Percentiles rank a stretch among this genome's conserved stretches.
Evolutionary conservation across 2,888 invertebrate species (phyloP).

Genomic region (Campopleginae sp.): DNA sequence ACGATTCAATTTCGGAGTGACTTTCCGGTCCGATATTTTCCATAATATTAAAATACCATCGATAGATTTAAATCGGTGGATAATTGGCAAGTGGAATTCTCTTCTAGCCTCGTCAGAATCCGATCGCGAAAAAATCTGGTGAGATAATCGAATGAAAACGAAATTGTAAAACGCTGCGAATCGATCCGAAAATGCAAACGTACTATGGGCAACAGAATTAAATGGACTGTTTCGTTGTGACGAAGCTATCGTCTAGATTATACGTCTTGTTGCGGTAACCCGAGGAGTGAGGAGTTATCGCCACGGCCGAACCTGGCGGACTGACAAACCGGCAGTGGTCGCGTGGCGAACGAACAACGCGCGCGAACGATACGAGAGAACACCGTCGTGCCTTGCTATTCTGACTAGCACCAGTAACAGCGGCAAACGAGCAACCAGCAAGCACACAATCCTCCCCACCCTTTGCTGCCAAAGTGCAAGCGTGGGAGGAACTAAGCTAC

Average conservation of each 20-base stretch:
- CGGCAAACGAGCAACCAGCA: conserved; percentile 64
- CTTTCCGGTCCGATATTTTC: background rate
- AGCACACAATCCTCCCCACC: conserved; percentile 73
- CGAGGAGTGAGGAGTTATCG: conserved; percentile 68
- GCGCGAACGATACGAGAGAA: conserved; percentile 69
- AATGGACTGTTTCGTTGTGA: conserved; percentile 37
- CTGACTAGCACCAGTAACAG: conserved; percentile 59
- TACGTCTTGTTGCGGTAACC: conserved; percentile 45
- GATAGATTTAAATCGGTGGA: background rate
- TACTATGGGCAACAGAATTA: conserved; percentile 23
- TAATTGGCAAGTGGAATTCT: conserved; percentile 10
- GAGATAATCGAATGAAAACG: background rate
- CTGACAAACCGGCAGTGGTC: conserved; percentile 77
- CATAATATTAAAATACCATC: background rate
- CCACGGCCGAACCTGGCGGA: conserved; percentile 75
- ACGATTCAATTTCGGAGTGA: background rate
- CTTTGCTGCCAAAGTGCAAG: conserved; percentile 75
- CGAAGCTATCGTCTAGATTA: conserved; percentile 37
- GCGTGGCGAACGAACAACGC: conserved; percentile 77
- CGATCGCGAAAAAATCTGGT: background rate
- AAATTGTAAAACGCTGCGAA: background rate
- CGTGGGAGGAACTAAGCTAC: conserved; percentile 80
- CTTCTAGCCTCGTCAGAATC: background rate
- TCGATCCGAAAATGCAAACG: conserved; percentile 6
- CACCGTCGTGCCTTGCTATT: conserved; percentile 64